Conservation (phyloP, 30 jellyfish, hydroid and myxozoan species). For the Chrysaora quinquecirrha region DNA sequence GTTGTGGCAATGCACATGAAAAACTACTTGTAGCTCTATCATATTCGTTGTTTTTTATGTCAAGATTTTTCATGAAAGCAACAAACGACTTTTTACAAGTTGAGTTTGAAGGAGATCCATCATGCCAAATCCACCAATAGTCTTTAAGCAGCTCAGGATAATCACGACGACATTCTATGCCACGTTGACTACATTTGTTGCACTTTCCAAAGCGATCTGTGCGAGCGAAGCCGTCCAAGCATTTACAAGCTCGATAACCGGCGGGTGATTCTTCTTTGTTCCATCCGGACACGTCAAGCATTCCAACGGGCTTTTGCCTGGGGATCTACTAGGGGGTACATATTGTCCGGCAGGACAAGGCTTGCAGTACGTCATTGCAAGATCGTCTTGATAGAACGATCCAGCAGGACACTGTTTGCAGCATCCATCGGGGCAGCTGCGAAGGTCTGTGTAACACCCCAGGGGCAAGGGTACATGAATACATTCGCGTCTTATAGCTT, state of each 20-base stretch:
- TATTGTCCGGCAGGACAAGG: conserved; percentile 53
- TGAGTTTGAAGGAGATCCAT: not conserved
- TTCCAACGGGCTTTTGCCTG: conserved; percentile 48
- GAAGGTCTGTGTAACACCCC: conserved; percentile 4
- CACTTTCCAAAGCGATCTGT: conserved; percentile 60
- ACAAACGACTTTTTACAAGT: conserved; percentile 6
- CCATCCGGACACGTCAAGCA: conserved; percentile 69
- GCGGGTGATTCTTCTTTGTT: conserved; percentile 33
- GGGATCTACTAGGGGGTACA: conserved; percentile 29
- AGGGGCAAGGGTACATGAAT: conserved; percentile 23
- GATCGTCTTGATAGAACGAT: conserved; percentile 42
- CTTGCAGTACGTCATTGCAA: conserved; percentile 40
- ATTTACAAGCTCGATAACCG: conserved; percentile 53
- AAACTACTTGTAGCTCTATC: conserved; percentile 18
- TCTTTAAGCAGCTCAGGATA: conserved; percentile 14
- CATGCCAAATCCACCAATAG: conserved; percentile 52
- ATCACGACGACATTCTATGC: conserved; percentile 41
- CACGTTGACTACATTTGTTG: conserved; percentile 25
- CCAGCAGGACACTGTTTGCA: conserved; percentile 68
- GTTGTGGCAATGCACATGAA: conserved; percentile 23
- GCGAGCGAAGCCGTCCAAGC: conserved; percentile 53
- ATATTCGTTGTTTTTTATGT: conserved; percentile 3
- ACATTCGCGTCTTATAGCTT: not conserved
- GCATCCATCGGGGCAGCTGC: not conserved
- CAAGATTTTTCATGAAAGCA: conserved; percentile 30